These are phyloP conservation scores for Anarsia innoxiella DNA, from an alignment of 2,888 invertebrate species.

Conservation along the genomic window DNA sequence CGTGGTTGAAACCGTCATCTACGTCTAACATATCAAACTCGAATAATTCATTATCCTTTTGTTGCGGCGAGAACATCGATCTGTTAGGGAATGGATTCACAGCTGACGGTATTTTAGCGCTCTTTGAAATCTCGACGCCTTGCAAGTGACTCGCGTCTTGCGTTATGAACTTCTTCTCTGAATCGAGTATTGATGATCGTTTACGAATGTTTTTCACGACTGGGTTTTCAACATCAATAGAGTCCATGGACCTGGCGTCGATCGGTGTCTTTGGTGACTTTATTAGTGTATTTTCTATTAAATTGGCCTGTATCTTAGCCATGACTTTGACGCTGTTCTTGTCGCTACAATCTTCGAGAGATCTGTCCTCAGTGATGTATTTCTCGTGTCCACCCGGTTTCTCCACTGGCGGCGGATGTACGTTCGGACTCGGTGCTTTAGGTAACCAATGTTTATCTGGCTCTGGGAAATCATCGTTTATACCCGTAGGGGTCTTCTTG, in stretches of 20 bases:
- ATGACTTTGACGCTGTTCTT: constrained; percentile 66
- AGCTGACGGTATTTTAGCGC: constrained; percentile 64
- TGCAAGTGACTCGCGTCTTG: constrained; percentile 63
- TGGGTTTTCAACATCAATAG: constrained; percentile 49
- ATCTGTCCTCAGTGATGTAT: constrained; percentile 66
- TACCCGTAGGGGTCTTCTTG: constrained; percentile 35
- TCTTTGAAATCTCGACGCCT: constrained; percentile 64
- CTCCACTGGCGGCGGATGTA: constrained; percentile 57
- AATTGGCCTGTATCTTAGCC: constrained; percentile 65
- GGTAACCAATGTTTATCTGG: constrained; percentile 58
- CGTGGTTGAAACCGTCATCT: constrained; percentile 80
- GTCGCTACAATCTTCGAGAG: constrained; percentile 55
- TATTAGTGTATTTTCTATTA: constrained; percentile 69
- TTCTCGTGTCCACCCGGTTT: constrained; percentile 59
- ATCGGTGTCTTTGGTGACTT: constrained; percentile 69
- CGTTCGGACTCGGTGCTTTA: constrained; percentile 53
- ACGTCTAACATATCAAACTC: constrained; percentile 78
- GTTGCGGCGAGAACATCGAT: constrained; percentile 83
- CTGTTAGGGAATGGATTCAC: constrained; percentile 67
- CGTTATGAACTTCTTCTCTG: constrained; percentile 56
- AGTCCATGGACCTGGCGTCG: constrained; percentile 62
- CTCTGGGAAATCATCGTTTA: constrained; percentile 41
- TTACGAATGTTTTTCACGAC: constrained; percentile 42
- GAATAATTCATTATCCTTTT: constrained; percentile 77
- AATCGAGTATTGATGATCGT: constrained; percentile 41